phyloP scores from a whole-genome alignment of 1,140 invertebrate species.

The Drosophila malerkotliana region DNA sequence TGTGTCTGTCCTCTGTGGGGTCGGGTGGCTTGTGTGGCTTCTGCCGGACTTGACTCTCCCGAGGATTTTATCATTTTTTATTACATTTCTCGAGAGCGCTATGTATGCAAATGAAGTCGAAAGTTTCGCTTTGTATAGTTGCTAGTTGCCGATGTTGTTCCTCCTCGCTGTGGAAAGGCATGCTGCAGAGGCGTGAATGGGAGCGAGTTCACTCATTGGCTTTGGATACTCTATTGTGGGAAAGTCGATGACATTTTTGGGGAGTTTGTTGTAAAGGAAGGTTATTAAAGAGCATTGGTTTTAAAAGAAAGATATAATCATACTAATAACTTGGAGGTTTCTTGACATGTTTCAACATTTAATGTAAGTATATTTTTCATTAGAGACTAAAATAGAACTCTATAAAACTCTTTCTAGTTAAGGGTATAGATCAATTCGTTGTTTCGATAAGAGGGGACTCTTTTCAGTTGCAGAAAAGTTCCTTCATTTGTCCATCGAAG shows the following conservation, averaged over 20 bases:
- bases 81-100: conserved; percentile 80
- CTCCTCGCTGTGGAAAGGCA: conserved; percentile 8
- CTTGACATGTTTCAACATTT: too few relatives aligned
- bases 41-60: conserved; percentile 40
- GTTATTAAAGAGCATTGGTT: too few relatives aligned
- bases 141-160: conserved; percentile 55
- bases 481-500: conserved; percentile 33
- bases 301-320: too few relatives aligned
- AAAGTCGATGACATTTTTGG: not conserved
- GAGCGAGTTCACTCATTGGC: conserved; percentile 17
- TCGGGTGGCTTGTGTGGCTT: not conserved
- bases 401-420: not conserved
- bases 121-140: conserved; percentile 78
- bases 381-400: too few relatives aligned
- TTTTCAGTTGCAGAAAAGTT: conserved; percentile 23
- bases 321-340: too few relatives aligned
- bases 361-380: too few relatives aligned
- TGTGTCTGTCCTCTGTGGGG: not conserved
- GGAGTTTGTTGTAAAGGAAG: not conserved
- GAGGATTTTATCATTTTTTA: conserved; percentile 83
- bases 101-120: conserved; percentile 82
- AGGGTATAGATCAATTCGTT: conserved; percentile 12
- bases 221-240: conserved; percentile 24
- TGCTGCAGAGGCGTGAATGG: conserved; percentile 33
- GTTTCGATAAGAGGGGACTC: not conserved